Evolutionary conservation across 92 coral and sea anemone species (phyloP), one percentile per base, ranked within the genome.

Genomic region (Epizoanthus illoricatus): DNA sequence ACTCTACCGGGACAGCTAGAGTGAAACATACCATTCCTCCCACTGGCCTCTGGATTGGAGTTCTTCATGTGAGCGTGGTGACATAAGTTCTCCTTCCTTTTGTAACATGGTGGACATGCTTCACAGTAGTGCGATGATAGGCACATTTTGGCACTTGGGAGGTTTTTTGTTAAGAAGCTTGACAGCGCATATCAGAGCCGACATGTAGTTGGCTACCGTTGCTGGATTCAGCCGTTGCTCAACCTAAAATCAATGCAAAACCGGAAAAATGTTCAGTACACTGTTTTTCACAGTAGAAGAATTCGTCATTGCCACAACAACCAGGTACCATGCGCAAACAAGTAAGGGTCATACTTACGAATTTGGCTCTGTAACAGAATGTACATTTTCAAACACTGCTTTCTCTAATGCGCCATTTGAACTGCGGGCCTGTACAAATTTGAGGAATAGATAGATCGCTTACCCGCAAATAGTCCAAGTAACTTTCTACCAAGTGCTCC

Each of bases 401-500:
- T 28, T 28, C 36, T 28, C 36, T 28, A 28, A 28, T 2, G 36
- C 2, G 36, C 36, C 36, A 28, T 28, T 28, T 28, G 36, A 28
- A 28, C 36, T 2, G 2, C 2, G 36, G 36, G 36, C 36, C 36
- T 0, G 33, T 28, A 28, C 36, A 28, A 64, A 64, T 64, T 64
- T 0, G 69, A 64, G 69, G 69, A 9, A 64, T 64, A 64, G 69
- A 64, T 5, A 64, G 69, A 64, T 64, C 69, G 75, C 41, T 75
- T 75, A 75, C 80, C 80, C 64, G 21, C 80, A 75, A 55, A 75
- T 80, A 65, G 58, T 80, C 84, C 10, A 80, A 49, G 76, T 65
- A 80, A 16, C 61, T 65, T 65, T 80, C 76, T 39, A 80, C 84
- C 23, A 39, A 13, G n/a, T 65, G 40, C 19, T 62, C 72, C 5